Percentiles rank a stretch among this genome's conserved stretches.
phyloP scores from a whole-genome alignment of 1,140 invertebrate genomes.

The Metaphire vulgaris region DNA sequence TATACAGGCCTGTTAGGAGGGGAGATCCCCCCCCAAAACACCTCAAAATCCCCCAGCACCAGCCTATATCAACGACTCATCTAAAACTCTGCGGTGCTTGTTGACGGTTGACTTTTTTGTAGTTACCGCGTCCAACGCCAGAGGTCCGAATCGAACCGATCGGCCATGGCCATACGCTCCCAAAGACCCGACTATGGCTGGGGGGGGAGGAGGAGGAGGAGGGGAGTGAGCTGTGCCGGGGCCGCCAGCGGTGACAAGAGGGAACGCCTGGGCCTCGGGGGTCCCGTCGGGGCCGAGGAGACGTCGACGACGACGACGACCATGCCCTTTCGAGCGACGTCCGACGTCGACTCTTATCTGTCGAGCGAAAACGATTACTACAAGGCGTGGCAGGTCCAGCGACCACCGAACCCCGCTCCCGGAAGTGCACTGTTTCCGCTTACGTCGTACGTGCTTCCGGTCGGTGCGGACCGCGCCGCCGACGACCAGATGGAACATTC shows the following conservation, averaged over 20 bases:
- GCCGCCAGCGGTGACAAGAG: too few species aligned
- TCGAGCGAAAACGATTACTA: slow-evolving; percentile 2
- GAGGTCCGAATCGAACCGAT: not conserved
- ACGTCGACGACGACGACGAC: too few species aligned
- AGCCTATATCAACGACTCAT: too few species aligned
- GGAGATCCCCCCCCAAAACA: too few species aligned
- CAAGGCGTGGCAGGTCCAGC: not conserved
- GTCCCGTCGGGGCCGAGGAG: too few species aligned
- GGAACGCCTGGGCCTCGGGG: not conserved
- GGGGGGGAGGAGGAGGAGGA: not conserved
- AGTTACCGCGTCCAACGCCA: not conserved
- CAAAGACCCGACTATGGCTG: not conserved
- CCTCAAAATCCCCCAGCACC: too few species aligned
- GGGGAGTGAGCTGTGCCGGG: too few species aligned
- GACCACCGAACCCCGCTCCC: not conserved
- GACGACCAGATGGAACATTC: not conserved
- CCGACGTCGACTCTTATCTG: not conserved
- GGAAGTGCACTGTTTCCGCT: not conserved
- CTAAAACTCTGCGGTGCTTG: too few species aligned
- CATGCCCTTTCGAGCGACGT: not conserved
- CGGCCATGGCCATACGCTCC: not conserved
- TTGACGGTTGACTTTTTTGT: not conserved
- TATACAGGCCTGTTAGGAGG: too few species aligned
- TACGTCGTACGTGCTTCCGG: not conserved
- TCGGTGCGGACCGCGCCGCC: not conserved